Base-by-base conservation (phyloP, 2,888 invertebrate species). In the Amiota minor region DNA sequence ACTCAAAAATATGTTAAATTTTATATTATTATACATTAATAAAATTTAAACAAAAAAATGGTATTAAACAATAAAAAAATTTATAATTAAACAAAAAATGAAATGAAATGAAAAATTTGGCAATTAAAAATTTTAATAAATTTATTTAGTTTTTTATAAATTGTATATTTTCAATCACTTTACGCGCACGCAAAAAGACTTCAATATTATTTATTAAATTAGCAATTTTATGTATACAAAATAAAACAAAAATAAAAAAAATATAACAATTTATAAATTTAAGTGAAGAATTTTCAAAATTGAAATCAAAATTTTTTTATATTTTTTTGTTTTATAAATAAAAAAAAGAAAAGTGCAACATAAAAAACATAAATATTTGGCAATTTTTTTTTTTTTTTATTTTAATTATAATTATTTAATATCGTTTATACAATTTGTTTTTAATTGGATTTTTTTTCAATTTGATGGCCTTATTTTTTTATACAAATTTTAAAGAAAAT, bases 131-230 rank as follows among this genome's bases (percentile, higher is more conserved):
- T 35, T 35, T 35, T 6, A 35, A 35, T 23, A 23, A 23, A 23
- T 2, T 23, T 23, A 23, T 35, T 35, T 35, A 35, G 35, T 35
- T 35, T 35, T 35, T 35, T 35, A 35, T 35, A 35, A 6, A 6
- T 35, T 35, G 35, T 35, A 75, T 75, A 75, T 67, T 78, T 83
- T 78, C 76, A 77, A 83, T 81, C 80, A 84, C 77, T 79, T 80
- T 72, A 76, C 71, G 75, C 59, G 59, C 73, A 71, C 73, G 81
- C 77, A 81, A 82, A 85, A 85, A 84, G 85, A 86, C 85, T 85
- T 85, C 80, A 85, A 86, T 81, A 81, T 81, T 80, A 72, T 62
- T 72, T 75, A 70, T 71, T 62, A 67, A 80, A 79, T 79, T 78
- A 74, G 75, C 76, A 74, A 72, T 67, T 56, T 55, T 74, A 76